These are phyloP conservation scores for Ramazzottius varieornatus DNA, from an alignment of 2,888 invertebrate genomes.

Conservation along the genomic window DNA sequence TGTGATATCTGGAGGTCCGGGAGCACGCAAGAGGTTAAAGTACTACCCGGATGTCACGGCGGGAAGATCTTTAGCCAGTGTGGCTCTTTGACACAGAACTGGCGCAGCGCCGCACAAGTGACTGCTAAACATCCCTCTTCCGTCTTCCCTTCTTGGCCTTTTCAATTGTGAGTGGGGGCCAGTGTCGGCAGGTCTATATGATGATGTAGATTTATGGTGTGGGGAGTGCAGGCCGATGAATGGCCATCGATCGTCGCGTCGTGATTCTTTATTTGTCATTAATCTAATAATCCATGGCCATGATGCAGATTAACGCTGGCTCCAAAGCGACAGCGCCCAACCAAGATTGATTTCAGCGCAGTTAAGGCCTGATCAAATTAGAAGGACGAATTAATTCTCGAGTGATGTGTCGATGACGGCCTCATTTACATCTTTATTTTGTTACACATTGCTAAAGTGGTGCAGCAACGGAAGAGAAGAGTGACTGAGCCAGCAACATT, in stretches of 20 bases:
- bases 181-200: too few species aligned
- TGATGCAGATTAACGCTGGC: conserved; percentile 2
- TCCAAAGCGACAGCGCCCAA: neutral
- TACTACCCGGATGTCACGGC: too few species aligned
- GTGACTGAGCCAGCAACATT: too few species aligned
- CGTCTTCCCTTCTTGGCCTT: too few species aligned
- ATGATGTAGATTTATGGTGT: neutral
- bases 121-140: too few species aligned
- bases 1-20: too few species aligned
- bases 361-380: conserved; percentile 1
- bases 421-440: conserved; percentile 1
- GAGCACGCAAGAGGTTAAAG: too few species aligned
- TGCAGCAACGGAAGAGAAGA: too few species aligned
- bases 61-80: too few species aligned
- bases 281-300: conserved; percentile 2
- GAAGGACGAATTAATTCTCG: neutral
- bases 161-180: too few species aligned
- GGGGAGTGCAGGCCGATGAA: neutral
- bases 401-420: neutral
- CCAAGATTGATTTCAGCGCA: conserved; percentile 1
- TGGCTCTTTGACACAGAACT: too few species aligned
- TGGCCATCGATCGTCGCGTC: neutral
- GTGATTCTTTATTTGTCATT: conserved; percentile 4
- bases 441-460: neutral
- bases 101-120: too few species aligned